These are phyloP conservation scores for Asbolus verrucosus DNA, from an alignment of 1,140 invertebrate genomes.

Conservation along the genomic window DNA sequence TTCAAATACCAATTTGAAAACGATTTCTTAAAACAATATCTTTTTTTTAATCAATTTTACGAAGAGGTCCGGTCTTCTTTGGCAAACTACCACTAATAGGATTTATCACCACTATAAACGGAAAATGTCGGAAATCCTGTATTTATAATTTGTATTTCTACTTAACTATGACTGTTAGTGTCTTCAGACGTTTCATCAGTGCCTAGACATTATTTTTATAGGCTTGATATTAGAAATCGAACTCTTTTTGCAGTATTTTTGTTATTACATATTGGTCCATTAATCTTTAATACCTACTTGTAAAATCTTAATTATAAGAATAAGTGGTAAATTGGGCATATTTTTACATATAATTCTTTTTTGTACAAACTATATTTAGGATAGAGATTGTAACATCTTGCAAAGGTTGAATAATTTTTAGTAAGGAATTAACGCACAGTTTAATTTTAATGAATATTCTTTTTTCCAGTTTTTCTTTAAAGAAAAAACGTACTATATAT, in stretches of 20 bases:
- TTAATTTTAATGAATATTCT: neutral
- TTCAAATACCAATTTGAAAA: too few species aligned
- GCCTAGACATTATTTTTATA: neutral
- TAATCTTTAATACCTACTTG: constrained; percentile 16
- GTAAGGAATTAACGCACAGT: neutral
- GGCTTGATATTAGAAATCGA: neutral
- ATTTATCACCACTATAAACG: too few species aligned
- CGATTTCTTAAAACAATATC: too few species aligned
- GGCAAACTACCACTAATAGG: too few species aligned
- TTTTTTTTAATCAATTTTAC: too few species aligned
- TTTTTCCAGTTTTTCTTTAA: too few species aligned
- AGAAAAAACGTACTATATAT: too few species aligned
- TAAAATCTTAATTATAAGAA: constrained; percentile 26
- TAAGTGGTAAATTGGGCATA: constrained; percentile 33
- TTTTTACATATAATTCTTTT: constrained; percentile 35
- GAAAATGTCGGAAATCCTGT: neutral
- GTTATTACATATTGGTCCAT: constrained; percentile 26
- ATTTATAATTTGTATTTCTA: neutral
- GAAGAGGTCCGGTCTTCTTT: too few species aligned
- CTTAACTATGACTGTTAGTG: neutral
- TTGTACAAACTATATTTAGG: constrained; percentile 35
- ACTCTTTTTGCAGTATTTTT: neutral
- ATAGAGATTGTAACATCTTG: constrained; percentile 20
- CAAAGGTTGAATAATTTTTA: constrained; percentile 14
- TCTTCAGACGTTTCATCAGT: constrained; percentile 2